Conservation (phyloP, 2,797 vertebrate species). For the Alouatta caraya region DNA sequence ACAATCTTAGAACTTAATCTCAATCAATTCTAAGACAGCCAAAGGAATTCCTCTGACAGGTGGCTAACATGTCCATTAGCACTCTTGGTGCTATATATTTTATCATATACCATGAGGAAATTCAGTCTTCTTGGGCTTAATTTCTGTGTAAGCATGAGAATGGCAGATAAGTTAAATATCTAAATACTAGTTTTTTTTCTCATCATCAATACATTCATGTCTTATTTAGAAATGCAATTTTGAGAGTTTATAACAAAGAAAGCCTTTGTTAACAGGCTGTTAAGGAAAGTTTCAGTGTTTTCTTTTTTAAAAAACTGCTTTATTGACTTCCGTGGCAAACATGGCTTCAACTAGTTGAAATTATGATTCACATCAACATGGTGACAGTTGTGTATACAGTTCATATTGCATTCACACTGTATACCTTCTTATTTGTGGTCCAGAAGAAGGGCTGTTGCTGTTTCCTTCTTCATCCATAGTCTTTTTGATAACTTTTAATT, state of each 20-base stretch:
- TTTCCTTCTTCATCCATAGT: conserved; percentile 70
- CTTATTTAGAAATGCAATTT: not conserved
- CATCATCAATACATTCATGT: not conserved
- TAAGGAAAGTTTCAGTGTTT: conserved; percentile 59
- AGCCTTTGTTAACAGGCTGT: not conserved
- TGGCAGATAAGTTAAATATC: not conserved
- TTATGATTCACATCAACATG: conserved; percentile 74
- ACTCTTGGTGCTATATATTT: not conserved
- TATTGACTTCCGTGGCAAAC: conserved; percentile 78
- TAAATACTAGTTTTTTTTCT: not conserved
- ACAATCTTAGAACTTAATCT: not conserved
- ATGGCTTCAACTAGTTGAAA: conserved; percentile 69
- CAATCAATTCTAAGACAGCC: not conserved
- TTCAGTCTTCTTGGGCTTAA: not conserved
- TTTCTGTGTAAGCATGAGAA: not conserved
- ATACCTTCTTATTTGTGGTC: conserved; percentile 82
- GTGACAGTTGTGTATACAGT: conserved; percentile 75
- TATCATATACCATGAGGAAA: not conserved
- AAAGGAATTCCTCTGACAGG: not conserved
- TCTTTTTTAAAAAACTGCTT: conserved; percentile 74
- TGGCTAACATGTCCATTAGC: not conserved
- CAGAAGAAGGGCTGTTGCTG: conserved; percentile 57
- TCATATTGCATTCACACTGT: not conserved
- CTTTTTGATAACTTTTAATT: conserved; percentile 77
- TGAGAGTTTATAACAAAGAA: not conserved